Percentiles rank a stretch among this genome's conserved stretches.
Conservation (phyloP, 1,140 invertebrate species). For the Alviniconcha marisindica region DNA sequence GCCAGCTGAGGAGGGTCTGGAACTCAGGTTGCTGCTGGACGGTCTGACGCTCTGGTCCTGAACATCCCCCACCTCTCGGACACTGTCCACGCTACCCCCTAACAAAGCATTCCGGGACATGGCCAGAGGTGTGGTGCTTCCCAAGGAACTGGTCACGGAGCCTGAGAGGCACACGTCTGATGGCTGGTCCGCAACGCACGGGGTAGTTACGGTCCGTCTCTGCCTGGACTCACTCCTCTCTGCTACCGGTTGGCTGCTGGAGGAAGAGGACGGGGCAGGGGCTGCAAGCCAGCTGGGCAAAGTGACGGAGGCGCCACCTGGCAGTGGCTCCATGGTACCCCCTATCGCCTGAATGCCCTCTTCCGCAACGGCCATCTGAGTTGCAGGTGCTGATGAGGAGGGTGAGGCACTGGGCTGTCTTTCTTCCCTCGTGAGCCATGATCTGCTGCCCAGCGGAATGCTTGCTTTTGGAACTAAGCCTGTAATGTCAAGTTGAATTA, state of each 20-base stretch:
- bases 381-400: background rate
- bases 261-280: background rate
- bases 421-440: background rate
- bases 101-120: background rate
- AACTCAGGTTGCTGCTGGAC: background rate
- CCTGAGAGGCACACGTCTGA: slow-evolving; percentile 5
- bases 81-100: background rate
- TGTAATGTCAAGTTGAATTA: no score
- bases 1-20: background rate
- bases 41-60: background rate
- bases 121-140: background rate
- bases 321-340: background rate
- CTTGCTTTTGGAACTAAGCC: background rate
- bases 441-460: background rate
- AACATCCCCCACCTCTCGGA: background rate
- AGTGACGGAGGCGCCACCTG: background rate
- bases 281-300: slow-evolving; percentile 17
- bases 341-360: background rate
- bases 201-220: background rate
- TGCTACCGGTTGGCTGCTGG: background rate
- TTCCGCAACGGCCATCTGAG: background rate
- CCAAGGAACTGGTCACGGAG: slow-evolving; percentile 2
- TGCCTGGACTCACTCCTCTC: background rate
- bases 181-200: no score
- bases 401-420: background rate